Evolutionary conservation across 35 echinoderm and acorn worm species (phyloP), one percentile per base, ranked within the genome.

Genomic region (Holothuria glaberrima): DNA sequence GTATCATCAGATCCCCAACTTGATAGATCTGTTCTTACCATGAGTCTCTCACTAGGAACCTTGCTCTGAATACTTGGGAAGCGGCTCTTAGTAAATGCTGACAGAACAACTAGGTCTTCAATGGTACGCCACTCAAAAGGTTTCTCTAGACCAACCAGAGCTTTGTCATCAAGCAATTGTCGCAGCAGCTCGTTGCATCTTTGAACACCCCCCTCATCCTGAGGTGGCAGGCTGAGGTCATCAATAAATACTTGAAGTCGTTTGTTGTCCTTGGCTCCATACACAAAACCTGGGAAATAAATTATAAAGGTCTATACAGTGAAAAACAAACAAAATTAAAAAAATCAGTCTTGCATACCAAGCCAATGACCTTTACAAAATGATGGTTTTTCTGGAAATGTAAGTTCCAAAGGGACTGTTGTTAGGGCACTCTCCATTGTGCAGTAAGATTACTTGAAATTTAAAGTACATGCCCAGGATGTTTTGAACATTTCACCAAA

Each of bases 61-160:
- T 89, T 94, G 73, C 84, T 98, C 19, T 48, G 73, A 61, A 80
- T 65, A 17, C 93, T 95, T 5, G 96, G 96, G 30, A 89, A 93
- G 28, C 89, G 86, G 69, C 94, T 87, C 60, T 68, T 90, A 35
- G 93, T 94, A 46, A 92, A 90, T 5, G 90, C 88, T 6, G 93
- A 90, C 13, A 94, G 74, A 0, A 98, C 74, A 9, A 95, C 91
- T 18, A 98, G 86, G 34, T 94, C 96, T 44, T 98, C 73, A 30
- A 98, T 94, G 27, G 96, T 98, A 26, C 96, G 87, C 96, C 96
- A 94, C 41, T 98, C 96, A 89, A 98, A 98, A 19, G 96, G 96
- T 76, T 98, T 98, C 83, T 98, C 90, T 20, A 95, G 88, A 0
- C 93, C 94, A 12, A 98, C 93, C 30, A 98, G 82, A 34, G 92